phyloP scores from a whole-genome alignment of 53 echinoderm and acorn worm species.

The Henricia sp. region DNA sequence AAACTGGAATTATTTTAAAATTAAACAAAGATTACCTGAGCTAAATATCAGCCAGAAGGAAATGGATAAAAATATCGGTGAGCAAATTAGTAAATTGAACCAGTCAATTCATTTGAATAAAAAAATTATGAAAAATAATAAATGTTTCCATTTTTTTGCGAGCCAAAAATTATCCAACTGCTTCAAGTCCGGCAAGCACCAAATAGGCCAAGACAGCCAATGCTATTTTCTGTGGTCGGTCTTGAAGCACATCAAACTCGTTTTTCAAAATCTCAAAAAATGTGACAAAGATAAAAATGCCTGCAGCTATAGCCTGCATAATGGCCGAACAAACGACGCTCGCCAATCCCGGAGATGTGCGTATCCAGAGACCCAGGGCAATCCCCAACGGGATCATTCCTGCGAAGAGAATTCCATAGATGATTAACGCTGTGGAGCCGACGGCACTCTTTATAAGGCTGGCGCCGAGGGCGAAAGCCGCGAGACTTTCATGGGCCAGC shows the following conservation, averaged over 20 bases:
- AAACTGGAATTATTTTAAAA: neutral
- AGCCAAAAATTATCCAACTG: slow-evolving; percentile 64
- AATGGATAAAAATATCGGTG: neutral
- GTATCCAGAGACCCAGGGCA: slow-evolving; percentile 78
- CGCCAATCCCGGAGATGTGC: slow-evolving; percentile 60
- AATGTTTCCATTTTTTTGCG: neutral
- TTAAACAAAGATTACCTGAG: neutral
- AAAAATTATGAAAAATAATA: neutral
- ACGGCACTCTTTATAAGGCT: slow-evolving; percentile 81
- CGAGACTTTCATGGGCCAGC: slow-evolving; percentile 91
- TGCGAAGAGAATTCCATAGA: slow-evolving; percentile 79
- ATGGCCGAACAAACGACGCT: slow-evolving; percentile 80
- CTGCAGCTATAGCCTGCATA: slow-evolving; percentile 92
- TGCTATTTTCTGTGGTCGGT: slow-evolving; percentile 74
- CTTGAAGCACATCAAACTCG: slow-evolving; percentile 81
- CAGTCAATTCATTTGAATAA: neutral
- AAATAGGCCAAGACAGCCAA: slow-evolving; percentile 72
- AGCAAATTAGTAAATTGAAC: no score
- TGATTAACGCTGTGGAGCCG: slow-evolving; percentile 33
- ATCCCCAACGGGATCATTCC: slow-evolving; percentile 93
- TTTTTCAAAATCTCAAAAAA: slow-evolving; percentile 97
- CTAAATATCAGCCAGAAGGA: neutral
- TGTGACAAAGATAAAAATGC: slow-evolving; percentile 96
- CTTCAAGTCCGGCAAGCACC: slow-evolving; percentile 78
- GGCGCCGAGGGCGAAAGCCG: slow-evolving; percentile 90